Evolutionary conservation across 2,113 vertebrate genomes (phyloP).

Genomic region (Orthonyx spaldingii): DNA sequence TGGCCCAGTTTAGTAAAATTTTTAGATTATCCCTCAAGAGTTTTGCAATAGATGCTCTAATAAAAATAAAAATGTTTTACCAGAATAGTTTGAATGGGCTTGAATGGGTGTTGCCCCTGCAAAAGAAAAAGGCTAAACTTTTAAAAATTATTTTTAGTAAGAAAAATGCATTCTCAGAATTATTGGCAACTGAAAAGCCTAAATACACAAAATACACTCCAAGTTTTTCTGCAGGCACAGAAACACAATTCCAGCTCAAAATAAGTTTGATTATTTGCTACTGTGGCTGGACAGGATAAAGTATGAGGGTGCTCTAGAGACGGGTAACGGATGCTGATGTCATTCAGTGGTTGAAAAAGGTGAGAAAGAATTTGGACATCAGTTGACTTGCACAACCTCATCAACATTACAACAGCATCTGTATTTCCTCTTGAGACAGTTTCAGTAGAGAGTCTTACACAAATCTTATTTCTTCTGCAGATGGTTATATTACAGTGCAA

Average conservation of each 20-base stretch:
- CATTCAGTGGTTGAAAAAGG: background rate
- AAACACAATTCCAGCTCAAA: background rate
- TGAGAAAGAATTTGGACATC: background rate
- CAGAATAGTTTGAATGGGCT: background rate
- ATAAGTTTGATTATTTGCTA: background rate
- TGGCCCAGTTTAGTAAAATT: background rate
- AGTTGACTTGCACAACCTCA: background rate
- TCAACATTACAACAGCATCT: background rate
- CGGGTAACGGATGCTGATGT: background rate
- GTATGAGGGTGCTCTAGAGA: background rate
- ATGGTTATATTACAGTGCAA: background rate
- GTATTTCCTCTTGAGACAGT: background rate
- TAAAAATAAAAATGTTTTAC: background rate
- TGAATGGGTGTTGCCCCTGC: background rate
- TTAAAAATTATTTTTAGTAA: background rate
- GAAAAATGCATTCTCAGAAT: conserved; percentile 1
- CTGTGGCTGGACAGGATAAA: background rate
- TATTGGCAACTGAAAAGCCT: background rate
- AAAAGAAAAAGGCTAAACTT: background rate
- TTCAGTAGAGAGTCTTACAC: background rate
- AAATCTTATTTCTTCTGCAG: background rate
- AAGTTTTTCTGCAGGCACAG: background rate
- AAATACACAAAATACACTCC: background rate
- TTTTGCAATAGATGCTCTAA: background rate
- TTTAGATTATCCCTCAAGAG: background rate